Evolutionary conservation across 2,113 vertebrate species (phyloP).

Genomic region (Zosterops pallidus): DNA sequence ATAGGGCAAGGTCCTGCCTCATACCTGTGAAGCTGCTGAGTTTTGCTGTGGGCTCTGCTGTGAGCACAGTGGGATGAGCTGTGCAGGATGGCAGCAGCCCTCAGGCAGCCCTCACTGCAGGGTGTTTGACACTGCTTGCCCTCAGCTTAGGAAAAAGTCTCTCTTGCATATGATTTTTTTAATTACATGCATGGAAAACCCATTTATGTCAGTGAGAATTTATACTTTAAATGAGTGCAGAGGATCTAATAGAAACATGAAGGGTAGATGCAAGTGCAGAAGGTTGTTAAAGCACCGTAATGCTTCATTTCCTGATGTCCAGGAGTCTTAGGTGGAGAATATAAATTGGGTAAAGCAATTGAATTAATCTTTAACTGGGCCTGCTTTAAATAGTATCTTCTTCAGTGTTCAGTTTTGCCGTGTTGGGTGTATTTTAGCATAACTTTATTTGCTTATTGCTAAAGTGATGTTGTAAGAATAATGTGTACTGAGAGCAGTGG

Average conservation of each 20-base stretch:
- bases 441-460: not conserved
- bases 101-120: not conserved
- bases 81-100: rapidly evolving
- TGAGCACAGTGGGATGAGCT: not conserved
- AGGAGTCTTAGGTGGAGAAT: not conserved
- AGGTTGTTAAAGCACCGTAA: not conserved
- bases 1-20: not conserved
- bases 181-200: not conserved
- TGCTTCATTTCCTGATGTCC: conserved; percentile 11
- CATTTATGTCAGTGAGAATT: not conserved
- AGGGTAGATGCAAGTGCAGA: not conserved
- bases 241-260: not conserved
- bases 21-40: not conserved
- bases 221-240: not conserved
- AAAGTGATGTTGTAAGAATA: not conserved
- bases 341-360: conserved; percentile 13
- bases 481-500: not conserved
- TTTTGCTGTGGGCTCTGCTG: not conserved
- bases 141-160: not conserved
- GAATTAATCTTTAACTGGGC: not conserved
- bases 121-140: not conserved
- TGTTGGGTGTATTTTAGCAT: not conserved
- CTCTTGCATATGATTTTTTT: not conserved
- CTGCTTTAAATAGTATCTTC: not conserved
- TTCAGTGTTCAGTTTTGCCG: not conserved